Conservation (phyloP, 2,113 vertebrate genomes). For the Syngnathus scovelli region DNA sequence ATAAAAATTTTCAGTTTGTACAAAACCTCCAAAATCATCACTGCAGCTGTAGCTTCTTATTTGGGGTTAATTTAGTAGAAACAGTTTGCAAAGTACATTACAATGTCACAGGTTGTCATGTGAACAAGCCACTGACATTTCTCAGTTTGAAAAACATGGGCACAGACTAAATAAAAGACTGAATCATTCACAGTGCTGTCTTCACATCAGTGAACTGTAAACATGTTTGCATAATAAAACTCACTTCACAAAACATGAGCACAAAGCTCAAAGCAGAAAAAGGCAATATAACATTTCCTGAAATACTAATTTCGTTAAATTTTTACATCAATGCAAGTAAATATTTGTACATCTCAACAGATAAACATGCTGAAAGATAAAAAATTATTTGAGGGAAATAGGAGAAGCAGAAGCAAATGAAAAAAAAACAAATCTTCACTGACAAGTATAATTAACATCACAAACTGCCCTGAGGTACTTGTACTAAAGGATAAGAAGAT, state of each 20-base stretch:
- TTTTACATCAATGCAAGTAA: slow-evolving; percentile 45
- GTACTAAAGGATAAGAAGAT: not conserved
- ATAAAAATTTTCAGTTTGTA: slow-evolving; percentile 65
- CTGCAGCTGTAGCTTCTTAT: slow-evolving; percentile 22
- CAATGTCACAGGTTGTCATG: slow-evolving; percentile 19
- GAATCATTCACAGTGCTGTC: slow-evolving; percentile 65
- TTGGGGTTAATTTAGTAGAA: slow-evolving; percentile 44
- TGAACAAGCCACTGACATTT: slow-evolving; percentile 39
- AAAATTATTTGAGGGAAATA: slow-evolving; percentile 25
- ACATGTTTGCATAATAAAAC: slow-evolving; percentile 57
- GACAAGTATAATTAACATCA: slow-evolving; percentile 5
- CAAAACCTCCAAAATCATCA: slow-evolving; percentile 56
- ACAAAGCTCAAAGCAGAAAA: slow-evolving; percentile 17
- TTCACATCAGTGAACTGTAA: slow-evolving; percentile 62
- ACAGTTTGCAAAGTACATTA: slow-evolving; percentile 32
- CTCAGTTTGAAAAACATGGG: slow-evolving; percentile 28
- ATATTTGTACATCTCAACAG: slow-evolving; percentile 48
- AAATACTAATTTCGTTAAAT: slow-evolving; percentile 27
- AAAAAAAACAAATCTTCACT: not conserved
- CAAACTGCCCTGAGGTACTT: slow-evolving; percentile 2
- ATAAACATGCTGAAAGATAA: slow-evolving; percentile 4
- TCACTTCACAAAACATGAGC: slow-evolving; percentile 46
- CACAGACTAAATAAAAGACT: slow-evolving; percentile 42
- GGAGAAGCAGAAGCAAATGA: slow-evolving; percentile 11
- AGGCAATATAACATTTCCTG: slow-evolving; percentile 5